These are phyloP conservation scores for Pipistrellus pygmaeus DNA, from an alignment of 2,797 vertebrate species.

Conservation along the genomic window DNA sequence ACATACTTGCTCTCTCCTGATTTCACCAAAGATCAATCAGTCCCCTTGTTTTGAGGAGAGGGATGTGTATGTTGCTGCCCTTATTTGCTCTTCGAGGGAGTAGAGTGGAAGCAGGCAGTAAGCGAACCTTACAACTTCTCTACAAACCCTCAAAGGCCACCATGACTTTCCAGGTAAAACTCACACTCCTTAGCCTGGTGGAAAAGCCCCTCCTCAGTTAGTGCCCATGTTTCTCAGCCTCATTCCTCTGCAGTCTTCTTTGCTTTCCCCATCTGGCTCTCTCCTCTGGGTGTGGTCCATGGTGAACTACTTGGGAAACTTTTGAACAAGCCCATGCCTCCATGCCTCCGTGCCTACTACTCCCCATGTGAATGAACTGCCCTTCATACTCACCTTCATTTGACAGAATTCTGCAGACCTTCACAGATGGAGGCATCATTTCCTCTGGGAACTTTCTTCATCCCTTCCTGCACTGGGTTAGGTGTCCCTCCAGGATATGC, in stretches of 20 bases:
- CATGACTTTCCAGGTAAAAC: background rate
- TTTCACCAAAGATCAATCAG: background rate
- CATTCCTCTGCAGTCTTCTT: background rate
- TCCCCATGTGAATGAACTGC: background rate
- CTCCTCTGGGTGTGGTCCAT: background rate
- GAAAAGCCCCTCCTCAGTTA: background rate
- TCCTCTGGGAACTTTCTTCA: background rate
- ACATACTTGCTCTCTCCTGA: background rate
- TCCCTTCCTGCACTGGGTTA: background rate
- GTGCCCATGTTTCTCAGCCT: background rate
- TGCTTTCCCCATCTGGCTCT: background rate
- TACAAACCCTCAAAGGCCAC: background rate
- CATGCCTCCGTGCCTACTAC: background rate
- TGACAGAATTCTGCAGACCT: background rate
- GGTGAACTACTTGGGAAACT: background rate
- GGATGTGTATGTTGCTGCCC: background rate
- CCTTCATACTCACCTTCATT: background rate
- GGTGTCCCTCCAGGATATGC: background rate
- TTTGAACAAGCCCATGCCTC: rapidly evolving
- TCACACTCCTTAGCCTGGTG: background rate
- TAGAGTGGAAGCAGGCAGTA: background rate
- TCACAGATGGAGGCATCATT: background rate
- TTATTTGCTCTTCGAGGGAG: background rate
- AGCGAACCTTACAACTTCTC: background rate
- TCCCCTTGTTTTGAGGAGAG: background rate